A percentile compares a stretch with the other conserved stretches of the same genome.
Conservation (phyloP, 2,797 vertebrate genomes). For the Podarcis siculus region DNA sequence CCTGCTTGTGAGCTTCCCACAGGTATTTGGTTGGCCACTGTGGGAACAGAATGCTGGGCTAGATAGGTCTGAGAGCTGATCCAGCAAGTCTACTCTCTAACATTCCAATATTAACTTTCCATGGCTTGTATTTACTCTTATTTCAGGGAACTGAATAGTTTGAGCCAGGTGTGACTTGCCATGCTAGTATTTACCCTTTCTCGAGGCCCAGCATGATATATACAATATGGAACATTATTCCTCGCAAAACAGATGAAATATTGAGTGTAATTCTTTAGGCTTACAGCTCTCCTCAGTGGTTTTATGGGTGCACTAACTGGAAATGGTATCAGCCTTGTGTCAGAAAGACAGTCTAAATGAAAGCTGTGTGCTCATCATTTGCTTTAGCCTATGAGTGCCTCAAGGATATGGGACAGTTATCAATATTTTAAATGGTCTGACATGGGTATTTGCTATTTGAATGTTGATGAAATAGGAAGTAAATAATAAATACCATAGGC, state of each 20-base stretch:
- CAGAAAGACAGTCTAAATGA: neutral
- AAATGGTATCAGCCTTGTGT: neutral
- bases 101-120: neutral
- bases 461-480: neutral
- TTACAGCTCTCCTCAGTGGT: neutral
- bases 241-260: neutral
- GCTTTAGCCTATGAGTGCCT: neutral
- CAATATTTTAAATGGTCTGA: neutral
- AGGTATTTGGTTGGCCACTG: neutral
- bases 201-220: neutral
- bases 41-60: neutral
- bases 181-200: neutral
- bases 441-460: neutral
- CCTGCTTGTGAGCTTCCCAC: neutral
- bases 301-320: neutral
- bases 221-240: neutral
- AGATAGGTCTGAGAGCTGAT: neutral
- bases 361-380: neutral
- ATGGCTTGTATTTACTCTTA: neutral
- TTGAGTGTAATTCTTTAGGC: neutral
- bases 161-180: neutral
- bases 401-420: neutral
- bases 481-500: neutral
- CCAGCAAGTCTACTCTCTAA: neutral
- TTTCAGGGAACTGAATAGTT: constrained; percentile 6